Base-by-base conservation (phyloP, 2,797 vertebrate genomes). In the Acanthiza pusilla region DNA sequence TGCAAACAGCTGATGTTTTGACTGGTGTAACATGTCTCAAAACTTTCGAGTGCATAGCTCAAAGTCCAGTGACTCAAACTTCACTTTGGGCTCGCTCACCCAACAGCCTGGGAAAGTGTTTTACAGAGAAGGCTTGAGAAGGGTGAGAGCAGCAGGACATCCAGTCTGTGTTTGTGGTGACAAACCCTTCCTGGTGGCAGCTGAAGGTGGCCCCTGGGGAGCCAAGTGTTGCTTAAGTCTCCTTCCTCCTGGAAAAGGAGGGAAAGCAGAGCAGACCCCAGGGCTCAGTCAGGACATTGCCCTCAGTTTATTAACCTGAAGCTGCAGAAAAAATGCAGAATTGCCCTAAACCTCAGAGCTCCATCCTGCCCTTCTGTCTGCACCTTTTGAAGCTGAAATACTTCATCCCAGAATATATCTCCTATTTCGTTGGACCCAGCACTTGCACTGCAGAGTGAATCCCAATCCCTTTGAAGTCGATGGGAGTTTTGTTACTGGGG, bases 11-110 rank as follows among this genome's bases (percentile, higher is more conserved):
- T 19, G 89, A 43, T 54, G 83, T 91, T 95, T 95, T 94, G 93
- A 77, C 74, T 93, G 91, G 68, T 79, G 17, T 17, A 90, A 81
- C 66, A 12, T 6, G 71, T 88, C 89, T 93, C 57, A 68, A 45
- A 94, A 71, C 82, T 94, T 71, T 90, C 0, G 4, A 67, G 60
- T 40, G 74, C 85, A 43, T 63, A 91, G 85, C 87, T 91, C 48
- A 4, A 88, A 89, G 89, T 79, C 88, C 85, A 90, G 91, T 96
- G 91, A 96, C 83, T 96, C 94, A 94, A 86, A 27, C 76, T 74
- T 62, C 73, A 66, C 7, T 63, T 94, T 88, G 88, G 89, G 26
- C 82, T 94, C 86, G 9, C 34, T 93, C 80, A 58, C 57, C 30
- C 71, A 34, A 71, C 42, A 91, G 27, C 63, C 55, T 82, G 80